These are phyloP conservation scores for Thunnus maccoyii DNA, from an alignment of 2,113 vertebrate genomes.

Conservation along the genomic window DNA sequence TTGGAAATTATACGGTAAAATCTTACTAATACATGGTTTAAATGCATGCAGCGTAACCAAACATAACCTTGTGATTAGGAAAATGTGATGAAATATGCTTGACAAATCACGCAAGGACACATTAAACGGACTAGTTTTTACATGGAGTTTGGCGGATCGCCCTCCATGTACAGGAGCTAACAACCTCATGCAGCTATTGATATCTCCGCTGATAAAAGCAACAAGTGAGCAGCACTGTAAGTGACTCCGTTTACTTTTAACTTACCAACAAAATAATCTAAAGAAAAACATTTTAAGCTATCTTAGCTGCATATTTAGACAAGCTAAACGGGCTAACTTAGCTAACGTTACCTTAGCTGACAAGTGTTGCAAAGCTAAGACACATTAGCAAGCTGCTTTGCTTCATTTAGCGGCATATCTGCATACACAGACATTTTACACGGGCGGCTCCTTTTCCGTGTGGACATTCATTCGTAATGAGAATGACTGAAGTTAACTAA, in stretches of 20 bases:
- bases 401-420: background rate
- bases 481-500: background rate
- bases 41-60: background rate
- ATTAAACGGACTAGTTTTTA: background rate
- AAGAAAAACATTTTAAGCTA: background rate
- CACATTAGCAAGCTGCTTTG: background rate
- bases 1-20: background rate
- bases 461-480: background rate
- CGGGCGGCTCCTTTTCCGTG: accelerated
- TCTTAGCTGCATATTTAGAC: background rate
- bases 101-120: background rate
- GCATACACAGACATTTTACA: accelerated
- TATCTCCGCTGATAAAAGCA: constrained; percentile 21
- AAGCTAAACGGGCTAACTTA: background rate
- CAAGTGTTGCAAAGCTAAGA: background rate
- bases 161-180: background rate
- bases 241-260: background rate
- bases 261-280: too few relatives aligned
- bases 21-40: background rate
- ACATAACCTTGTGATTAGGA: background rate
- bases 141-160: background rate
- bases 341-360: background rate
- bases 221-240: constrained; percentile 34
- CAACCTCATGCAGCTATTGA: background rate
- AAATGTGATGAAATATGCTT: background rate